These are phyloP conservation scores for Otus sunia DNA, from an alignment of 2,113 vertebrate genomes.

Conservation along the genomic window DNA sequence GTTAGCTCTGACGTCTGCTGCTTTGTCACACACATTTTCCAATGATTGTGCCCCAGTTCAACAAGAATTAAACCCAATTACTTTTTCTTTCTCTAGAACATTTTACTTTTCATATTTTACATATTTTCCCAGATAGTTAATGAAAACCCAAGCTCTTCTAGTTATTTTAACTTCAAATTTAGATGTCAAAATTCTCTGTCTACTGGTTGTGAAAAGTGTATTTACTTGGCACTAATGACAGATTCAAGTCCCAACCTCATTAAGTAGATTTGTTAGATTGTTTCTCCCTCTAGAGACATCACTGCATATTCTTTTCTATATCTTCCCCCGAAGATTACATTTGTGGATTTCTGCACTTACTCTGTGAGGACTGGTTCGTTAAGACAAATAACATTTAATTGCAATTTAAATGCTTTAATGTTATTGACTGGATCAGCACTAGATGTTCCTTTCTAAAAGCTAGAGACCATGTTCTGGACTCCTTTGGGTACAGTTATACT, in stretches of 20 bases:
- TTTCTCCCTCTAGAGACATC: background rate
- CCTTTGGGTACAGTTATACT: background rate
- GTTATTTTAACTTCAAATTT: background rate
- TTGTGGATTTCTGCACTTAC: background rate
- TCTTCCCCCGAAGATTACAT: background rate
- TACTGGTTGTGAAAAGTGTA: background rate
- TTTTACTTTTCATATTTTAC: background rate
- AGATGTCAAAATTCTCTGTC: background rate
- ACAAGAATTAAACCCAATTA: background rate
- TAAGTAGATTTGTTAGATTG: background rate
- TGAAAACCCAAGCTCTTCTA: background rate
- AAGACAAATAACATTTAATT: constrained; percentile 2
- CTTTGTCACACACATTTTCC: background rate
- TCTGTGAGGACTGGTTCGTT: background rate
- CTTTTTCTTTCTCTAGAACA: background rate
- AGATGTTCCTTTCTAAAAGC: background rate
- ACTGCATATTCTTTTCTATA: background rate
- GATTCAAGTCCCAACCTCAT: background rate
- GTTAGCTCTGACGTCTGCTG: background rate
- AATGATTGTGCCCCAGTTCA: background rate
- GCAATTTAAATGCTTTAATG: background rate
- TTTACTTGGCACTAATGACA: background rate
- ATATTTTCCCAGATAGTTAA: background rate
- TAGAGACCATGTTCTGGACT: background rate
- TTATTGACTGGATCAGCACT: background rate